Evolutionary conservation across 2,888 invertebrate species (phyloP).

Genomic region (Tortrix viridana): DNA sequence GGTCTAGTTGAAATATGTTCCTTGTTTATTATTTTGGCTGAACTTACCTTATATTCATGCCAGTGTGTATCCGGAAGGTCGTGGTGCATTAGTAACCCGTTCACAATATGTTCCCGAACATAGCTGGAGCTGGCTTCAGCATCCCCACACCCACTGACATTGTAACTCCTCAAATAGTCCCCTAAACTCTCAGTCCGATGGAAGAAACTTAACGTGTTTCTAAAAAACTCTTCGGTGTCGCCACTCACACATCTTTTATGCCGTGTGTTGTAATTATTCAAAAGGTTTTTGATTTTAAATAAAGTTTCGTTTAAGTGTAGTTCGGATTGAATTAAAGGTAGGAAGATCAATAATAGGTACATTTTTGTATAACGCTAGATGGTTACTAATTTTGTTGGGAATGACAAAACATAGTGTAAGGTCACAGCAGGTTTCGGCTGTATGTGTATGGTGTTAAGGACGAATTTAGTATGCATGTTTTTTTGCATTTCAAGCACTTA

Average conservation of each 20-base stretch:
- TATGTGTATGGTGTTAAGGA: neutral
- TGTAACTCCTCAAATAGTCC: constrained; percentile 53
- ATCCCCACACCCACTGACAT: constrained; percentile 56
- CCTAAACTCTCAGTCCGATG: constrained; percentile 54
- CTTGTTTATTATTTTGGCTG: neutral
- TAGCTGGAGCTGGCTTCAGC: constrained; percentile 45
- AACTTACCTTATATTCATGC: constrained; percentile 70
- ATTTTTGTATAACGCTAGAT: constrained; percentile 43
- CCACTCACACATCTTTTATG: constrained; percentile 45
- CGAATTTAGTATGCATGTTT: neutral
- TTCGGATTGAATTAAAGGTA: constrained; percentile 46
- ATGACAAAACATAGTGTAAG: neutral
- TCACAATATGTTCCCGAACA: constrained; percentile 53
- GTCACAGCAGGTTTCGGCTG: neutral
- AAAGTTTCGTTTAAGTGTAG: constrained; percentile 52
- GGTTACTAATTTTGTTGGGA: neutral
- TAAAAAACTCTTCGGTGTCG: constrained; percentile 47
- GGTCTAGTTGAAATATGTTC: no score
- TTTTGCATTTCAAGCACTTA: neutral
- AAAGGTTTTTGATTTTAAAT: constrained; percentile 50
- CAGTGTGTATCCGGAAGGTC: constrained; percentile 66
- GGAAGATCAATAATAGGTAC: constrained; percentile 47
- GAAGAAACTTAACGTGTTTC: constrained; percentile 51
- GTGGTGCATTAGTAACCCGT: constrained; percentile 58
- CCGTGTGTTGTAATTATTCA: constrained; percentile 45